Conservation (phyloP, 2,888 invertebrate genomes). For the Nymphalis c-album region DNA sequence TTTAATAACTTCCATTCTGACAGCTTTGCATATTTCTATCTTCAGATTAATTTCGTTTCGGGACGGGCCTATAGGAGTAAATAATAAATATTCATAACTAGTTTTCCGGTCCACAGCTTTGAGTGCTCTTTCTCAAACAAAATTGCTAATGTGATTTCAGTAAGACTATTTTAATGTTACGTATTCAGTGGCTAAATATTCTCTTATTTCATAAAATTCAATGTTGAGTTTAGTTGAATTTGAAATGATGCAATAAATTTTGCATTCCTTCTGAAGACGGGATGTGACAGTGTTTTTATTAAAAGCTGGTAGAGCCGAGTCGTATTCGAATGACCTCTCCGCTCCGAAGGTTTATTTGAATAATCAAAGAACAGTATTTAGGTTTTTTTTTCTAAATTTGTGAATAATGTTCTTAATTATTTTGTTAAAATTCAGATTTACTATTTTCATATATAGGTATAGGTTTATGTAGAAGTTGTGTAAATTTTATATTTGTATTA, state of each 20-base stretch:
- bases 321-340: too few species aligned
- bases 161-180: conserved; percentile 21
- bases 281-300: not conserved
- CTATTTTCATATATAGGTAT: too few species aligned
- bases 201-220: conserved; percentile 3
- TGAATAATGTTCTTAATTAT: too few species aligned
- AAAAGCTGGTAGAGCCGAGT: not conserved
- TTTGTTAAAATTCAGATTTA: too few species aligned
- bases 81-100: conserved; percentile 47
- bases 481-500: too few species aligned
- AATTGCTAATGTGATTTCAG: conserved; percentile 43
- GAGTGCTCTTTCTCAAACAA: conserved; percentile 41
- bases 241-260: conserved; percentile 8
- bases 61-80: conserved; percentile 40
- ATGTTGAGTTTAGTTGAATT: conserved; percentile 6
- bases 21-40: conserved; percentile 39
- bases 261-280: not conserved
- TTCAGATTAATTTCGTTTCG: conserved; percentile 35
- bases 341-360: too few species aligned
- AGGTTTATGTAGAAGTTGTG: too few species aligned
- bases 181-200: conserved; percentile 11
- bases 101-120: conserved; percentile 40
- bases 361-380: too few species aligned
- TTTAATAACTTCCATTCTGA: conserved; percentile 31
- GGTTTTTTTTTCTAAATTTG: too few species aligned